Conservation (phyloP, 1,140 invertebrate species). For the Hestina assimilis region DNA sequence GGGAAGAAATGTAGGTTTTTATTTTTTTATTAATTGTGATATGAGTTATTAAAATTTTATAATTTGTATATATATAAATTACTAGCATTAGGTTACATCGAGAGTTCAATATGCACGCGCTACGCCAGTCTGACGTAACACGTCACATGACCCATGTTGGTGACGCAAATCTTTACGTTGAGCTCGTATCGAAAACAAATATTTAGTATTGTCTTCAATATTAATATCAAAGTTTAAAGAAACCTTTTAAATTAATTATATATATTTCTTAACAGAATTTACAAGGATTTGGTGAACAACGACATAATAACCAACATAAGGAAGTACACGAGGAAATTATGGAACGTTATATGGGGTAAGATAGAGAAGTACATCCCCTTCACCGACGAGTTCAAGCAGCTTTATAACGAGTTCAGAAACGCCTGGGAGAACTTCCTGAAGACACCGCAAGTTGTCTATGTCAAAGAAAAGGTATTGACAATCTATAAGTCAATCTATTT, state of each 20-base stretch:
- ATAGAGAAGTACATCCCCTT: slow-evolving; percentile 88
- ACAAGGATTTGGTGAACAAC: slow-evolving; percentile 81
- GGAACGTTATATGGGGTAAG: slow-evolving; percentile 85
- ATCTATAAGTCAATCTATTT: not conserved
- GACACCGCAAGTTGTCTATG: slow-evolving; percentile 83
- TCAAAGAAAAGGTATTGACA: slow-evolving; percentile 68
- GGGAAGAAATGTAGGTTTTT: too few relatives aligned
- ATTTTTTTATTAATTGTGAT: too few relatives aligned
- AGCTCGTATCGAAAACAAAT: too few relatives aligned
- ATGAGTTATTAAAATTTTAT: too few relatives aligned
- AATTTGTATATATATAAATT: too few relatives aligned
- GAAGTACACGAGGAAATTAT: slow-evolving; percentile 84
- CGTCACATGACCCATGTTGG: too few relatives aligned
- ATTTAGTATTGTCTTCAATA: too few relatives aligned
- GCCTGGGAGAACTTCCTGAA: slow-evolving; percentile 85
- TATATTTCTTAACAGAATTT: slow-evolving; percentile 43
- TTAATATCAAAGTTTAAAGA: not conserved
- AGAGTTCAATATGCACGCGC: too few relatives aligned
- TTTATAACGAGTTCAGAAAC: slow-evolving; percentile 83
- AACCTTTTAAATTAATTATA: not conserved
- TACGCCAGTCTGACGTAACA: too few relatives aligned
- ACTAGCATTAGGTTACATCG: too few relatives aligned
- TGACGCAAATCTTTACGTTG: too few relatives aligned
- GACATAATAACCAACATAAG: slow-evolving; percentile 87
- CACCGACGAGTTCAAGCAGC: slow-evolving; percentile 85